Percentiles rank a stretch among this genome's conserved stretches.
Conservation (phyloP, 2,888 invertebrate genomes). For the Chelonus formosanus region DNA sequence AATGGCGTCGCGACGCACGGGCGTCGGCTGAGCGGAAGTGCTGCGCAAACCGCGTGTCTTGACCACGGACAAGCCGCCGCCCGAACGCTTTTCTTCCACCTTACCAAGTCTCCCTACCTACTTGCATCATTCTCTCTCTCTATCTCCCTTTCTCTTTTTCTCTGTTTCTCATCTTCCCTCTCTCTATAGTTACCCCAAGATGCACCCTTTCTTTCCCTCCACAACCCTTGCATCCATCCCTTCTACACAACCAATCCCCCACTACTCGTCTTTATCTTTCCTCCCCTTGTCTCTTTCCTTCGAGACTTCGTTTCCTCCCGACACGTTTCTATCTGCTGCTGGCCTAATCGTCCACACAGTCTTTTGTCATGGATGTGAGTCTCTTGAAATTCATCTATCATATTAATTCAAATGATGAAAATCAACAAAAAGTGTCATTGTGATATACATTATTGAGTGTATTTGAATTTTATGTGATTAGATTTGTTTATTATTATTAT, state of each 20-base stretch:
- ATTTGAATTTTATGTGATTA: too few relatives aligned
- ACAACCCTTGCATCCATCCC: slow-evolving; percentile 16
- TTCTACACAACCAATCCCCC: slow-evolving; percentile 21
- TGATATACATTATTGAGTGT: too few relatives aligned
- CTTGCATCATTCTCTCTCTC: slow-evolving; percentile 27
- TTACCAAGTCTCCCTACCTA: slow-evolving; percentile 15
- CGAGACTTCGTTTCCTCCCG: slow-evolving; percentile 22
- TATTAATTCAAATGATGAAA: too few relatives aligned
- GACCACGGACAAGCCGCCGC: slow-evolving; percentile 63
- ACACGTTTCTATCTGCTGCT: slow-evolving; percentile 28
- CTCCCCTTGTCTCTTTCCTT: slow-evolving; percentile 28
- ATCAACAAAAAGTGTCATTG: too few relatives aligned
- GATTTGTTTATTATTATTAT: too few relatives aligned
- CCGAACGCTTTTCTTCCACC: slow-evolving; percentile 49
- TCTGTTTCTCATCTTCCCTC: slow-evolving; percentile 26
- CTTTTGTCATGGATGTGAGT: slow-evolving; percentile 21
- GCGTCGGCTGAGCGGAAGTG: slow-evolving; percentile 14
- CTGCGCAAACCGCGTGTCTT: slow-evolving; percentile 59
- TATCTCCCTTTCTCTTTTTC: slow-evolving; percentile 31
- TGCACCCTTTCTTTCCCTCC: slow-evolving; percentile 41
- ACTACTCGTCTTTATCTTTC: slow-evolving; percentile 20
- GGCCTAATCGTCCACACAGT: slow-evolving; percentile 19
- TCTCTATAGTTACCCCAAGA: slow-evolving; percentile 19
- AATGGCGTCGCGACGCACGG: slow-evolving; percentile 15
- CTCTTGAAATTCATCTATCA: neutral